A percentile compares a stretch with the other conserved stretches of the same genome.
Conservation (phyloP, 2,113 vertebrate genomes). For the Larimichthys polyactis region DNA sequence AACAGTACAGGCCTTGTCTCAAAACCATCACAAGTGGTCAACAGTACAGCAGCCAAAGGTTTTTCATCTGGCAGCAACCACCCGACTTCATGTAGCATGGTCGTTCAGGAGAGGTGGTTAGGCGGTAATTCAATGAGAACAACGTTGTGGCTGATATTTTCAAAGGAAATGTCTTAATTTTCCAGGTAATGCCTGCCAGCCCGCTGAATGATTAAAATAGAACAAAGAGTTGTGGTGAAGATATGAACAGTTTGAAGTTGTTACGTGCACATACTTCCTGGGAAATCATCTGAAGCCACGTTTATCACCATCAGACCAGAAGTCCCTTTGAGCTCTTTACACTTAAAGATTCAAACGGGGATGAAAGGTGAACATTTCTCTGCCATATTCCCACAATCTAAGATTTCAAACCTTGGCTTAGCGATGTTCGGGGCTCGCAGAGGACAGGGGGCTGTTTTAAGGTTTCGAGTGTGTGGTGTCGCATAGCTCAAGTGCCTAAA, state of each 20-base stretch:
- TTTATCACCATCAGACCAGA: slow-evolving; percentile 37
- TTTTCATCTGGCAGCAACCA: slow-evolving; percentile 47
- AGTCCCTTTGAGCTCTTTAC: slow-evolving; percentile 17
- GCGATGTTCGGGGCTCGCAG: not conserved
- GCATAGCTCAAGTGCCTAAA: slow-evolving; percentile 47
- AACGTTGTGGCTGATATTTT: slow-evolving; percentile 3
- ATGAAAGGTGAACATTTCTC: slow-evolving; percentile 45
- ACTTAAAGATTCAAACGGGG: slow-evolving; percentile 14
- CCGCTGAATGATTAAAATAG: slow-evolving; percentile 12
- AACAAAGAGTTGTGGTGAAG: slow-evolving; percentile 45
- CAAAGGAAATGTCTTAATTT: slow-evolving; percentile 42
- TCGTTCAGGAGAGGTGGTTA: not conserved
- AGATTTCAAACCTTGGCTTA: slow-evolving; percentile 61
- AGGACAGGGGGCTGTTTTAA: slow-evolving; percentile 22
- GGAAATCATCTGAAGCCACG: slow-evolving; percentile 35
- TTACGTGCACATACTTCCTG: not conserved
- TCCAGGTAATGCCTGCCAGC: slow-evolving; percentile 39
- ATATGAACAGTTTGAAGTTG: slow-evolving; percentile 28
- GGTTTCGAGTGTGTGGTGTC: slow-evolving; percentile 6
- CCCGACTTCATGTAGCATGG: slow-evolving; percentile 27
- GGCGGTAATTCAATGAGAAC: not conserved
- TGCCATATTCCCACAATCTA: slow-evolving; percentile 50
- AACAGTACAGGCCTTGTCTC: slow-evolving; percentile 68
- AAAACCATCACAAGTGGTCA: slow-evolving; percentile 57
- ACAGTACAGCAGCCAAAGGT: slow-evolving; percentile 25